Percentiles rank a stretch among this genome's conserved stretches.
Conservation (phyloP, 2,888 invertebrate species). For the Limnephilus marmoratus region DNA sequence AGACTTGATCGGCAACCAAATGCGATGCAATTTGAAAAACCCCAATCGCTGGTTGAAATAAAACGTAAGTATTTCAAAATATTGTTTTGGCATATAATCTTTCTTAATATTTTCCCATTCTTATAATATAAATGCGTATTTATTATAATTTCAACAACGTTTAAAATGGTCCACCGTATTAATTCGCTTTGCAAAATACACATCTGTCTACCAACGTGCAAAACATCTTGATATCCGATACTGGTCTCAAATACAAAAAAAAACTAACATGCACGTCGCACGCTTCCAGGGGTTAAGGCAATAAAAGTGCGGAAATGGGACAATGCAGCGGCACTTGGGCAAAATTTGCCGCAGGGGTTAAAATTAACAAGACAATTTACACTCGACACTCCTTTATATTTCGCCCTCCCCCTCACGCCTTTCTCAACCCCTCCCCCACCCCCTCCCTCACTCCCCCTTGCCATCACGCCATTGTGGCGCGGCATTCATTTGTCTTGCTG, state of each 20-base stretch:
- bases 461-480: constrained; percentile 46
- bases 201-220: too few species aligned
- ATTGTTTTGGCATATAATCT: too few species aligned
- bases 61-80: background rate
- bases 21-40: too few species aligned
- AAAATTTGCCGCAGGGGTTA: constrained; percentile 77
- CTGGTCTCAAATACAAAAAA: background rate
- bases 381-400: constrained; percentile 77
- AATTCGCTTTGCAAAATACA: background rate
- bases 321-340: constrained; percentile 78
- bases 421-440: background rate
- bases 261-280: background rate
- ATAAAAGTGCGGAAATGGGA: constrained; percentile 71
- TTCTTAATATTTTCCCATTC: too few species aligned
- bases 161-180: too few species aligned
- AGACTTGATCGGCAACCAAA: too few species aligned
- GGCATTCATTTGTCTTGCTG: constrained; percentile 55
- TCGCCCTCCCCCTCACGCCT: constrained; percentile 73
- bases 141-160: too few species aligned
- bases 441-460: constrained; percentile 16
- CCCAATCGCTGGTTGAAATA: background rate
- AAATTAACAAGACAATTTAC: constrained; percentile 80
- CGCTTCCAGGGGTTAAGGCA: constrained; percentile 58
- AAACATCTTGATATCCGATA: background rate
- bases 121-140: too few species aligned